Conservation (phyloP, 2,797 vertebrate species). For the Phalloptychus januarius region DNA sequence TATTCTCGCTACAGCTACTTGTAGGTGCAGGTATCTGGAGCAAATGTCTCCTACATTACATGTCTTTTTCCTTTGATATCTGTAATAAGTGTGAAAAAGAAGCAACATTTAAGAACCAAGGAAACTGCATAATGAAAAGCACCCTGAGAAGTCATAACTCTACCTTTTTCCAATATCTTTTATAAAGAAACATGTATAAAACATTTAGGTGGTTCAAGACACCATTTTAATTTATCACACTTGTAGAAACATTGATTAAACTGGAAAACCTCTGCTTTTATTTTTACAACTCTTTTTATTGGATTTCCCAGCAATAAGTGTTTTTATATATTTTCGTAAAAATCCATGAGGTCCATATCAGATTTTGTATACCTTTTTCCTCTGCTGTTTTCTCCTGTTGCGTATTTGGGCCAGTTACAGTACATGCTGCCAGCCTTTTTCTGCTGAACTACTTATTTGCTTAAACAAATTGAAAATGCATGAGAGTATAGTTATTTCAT, state of each 20-base stretch:
- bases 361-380: slow-evolving; percentile 73
- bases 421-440: slow-evolving; percentile 50
- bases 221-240: slow-evolving; percentile 56
- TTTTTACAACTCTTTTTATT: slow-evolving; percentile 75
- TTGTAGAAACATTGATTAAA: slow-evolving; percentile 44
- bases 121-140: slow-evolving; percentile 8
- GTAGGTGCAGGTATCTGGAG: neutral
- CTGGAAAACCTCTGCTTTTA: slow-evolving; percentile 69
- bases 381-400: slow-evolving; percentile 68
- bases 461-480: slow-evolving; percentile 54
- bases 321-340: slow-evolving; percentile 72
- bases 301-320: slow-evolving; percentile 70
- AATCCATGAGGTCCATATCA: slow-evolving; percentile 69
- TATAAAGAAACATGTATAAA: slow-evolving; percentile 66
- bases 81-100: neutral
- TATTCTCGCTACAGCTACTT: neutral
- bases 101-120: neutral
- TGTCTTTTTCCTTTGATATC: neutral
- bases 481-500: slow-evolving; percentile 5
- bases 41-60: neutral
- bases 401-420: slow-evolving; percentile 75
- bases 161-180: slow-evolving; percentile 58
- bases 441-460: slow-evolving; percentile 59
- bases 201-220: slow-evolving; percentile 69
- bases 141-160: slow-evolving; percentile 24